Conservation (phyloP, 1,140 invertebrate species). For the Drosophila baimaii region DNA sequence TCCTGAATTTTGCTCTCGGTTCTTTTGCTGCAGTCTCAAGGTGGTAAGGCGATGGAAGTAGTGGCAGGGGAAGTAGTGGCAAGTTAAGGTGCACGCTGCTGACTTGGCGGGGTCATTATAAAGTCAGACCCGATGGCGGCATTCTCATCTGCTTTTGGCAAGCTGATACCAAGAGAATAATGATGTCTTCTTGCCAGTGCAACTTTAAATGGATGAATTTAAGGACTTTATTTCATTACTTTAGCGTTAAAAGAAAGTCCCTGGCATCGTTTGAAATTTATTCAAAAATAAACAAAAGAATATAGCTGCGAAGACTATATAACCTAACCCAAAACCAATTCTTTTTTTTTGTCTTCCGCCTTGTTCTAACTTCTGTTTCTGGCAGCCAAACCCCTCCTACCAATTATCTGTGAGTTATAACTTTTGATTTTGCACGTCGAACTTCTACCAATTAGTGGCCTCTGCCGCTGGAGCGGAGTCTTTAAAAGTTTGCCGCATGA, state of each 20-base stretch:
- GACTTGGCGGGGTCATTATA: slow-evolving; percentile 22
- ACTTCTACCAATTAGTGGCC: slow-evolving; percentile 47
- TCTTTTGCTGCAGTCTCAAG: slow-evolving; percentile 43
- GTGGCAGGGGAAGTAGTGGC: background rate
- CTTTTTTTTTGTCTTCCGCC: background rate
- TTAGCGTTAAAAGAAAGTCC: background rate
- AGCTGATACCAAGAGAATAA: background rate
- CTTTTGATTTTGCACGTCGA: slow-evolving; percentile 52
- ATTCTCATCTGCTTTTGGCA: slow-evolving; percentile 1
- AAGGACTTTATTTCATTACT: background rate
- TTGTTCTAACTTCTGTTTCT: slow-evolving; percentile 5
- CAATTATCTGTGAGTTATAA: slow-evolving; percentile 48
- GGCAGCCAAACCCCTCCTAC: background rate
- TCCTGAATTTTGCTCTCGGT: background rate
- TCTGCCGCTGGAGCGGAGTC: slow-evolving; percentile 12
- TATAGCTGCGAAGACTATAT: no score
- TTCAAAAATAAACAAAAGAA: background rate
- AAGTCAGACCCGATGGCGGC: slow-evolving; percentile 44
- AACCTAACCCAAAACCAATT: background rate
- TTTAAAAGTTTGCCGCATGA: slow-evolving; percentile 47
- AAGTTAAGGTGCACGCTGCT: slow-evolving; percentile 15
- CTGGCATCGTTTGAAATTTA: background rate
- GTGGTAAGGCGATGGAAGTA: background rate
- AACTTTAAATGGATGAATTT: background rate
- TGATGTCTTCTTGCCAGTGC: background rate